Conservation (phyloP, 2,797 vertebrate species). For the Gallinago nigripennis region DNA sequence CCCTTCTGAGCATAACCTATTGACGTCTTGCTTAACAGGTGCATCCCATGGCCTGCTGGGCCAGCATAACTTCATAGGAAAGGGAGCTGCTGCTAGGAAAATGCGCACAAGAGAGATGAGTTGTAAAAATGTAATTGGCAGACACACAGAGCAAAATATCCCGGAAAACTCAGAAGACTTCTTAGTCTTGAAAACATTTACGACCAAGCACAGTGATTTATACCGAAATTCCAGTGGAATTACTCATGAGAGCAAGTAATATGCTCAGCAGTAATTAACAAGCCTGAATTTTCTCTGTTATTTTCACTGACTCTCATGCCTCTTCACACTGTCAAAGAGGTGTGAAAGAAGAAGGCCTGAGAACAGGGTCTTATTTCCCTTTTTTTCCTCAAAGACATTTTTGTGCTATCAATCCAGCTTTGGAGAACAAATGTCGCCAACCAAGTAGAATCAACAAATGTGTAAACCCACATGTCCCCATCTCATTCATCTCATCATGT, state of each 20-base stretch:
- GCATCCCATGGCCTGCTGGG: background rate
- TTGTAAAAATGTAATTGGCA: conserved; percentile 42
- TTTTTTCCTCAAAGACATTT: background rate
- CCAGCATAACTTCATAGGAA: conserved; percentile 3
- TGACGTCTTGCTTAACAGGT: background rate
- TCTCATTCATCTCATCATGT: background rate
- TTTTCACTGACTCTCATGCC: background rate
- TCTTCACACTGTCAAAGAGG: conserved; percentile 35
- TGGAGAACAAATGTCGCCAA: background rate
- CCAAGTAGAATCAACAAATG: background rate
- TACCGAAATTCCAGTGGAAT: background rate
- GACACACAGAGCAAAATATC: background rate
- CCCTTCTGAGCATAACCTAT: background rate
- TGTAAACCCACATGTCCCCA: background rate
- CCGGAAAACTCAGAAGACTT: conserved; percentile 28
- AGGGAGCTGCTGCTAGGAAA: conserved; percentile 23
- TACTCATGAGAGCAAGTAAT: conserved; percentile 52
- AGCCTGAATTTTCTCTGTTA: background rate
- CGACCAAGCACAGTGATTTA: conserved; percentile 18
- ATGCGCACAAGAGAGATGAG: background rate
- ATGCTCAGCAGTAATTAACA: conserved; percentile 56
- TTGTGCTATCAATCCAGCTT: background rate
- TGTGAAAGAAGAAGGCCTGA: background rate
- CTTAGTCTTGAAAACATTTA: conserved; percentile 33
- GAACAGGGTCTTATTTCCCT: background rate